Conservation (phyloP, 2,113 vertebrate species). For the Leucopsar rothschildi region DNA sequence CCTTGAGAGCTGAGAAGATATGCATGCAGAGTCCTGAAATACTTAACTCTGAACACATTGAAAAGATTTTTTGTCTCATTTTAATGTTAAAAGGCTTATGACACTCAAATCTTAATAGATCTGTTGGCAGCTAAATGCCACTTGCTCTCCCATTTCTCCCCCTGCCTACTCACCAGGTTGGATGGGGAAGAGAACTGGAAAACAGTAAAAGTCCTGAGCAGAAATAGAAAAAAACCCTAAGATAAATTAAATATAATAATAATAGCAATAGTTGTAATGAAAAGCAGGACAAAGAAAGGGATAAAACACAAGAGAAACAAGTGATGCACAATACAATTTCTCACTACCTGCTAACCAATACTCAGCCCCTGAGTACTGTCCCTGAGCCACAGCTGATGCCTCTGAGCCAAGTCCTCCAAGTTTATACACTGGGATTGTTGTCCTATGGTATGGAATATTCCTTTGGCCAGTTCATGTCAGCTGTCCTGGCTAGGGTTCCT, state of each 20-base stretch:
- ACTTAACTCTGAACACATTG: not conserved
- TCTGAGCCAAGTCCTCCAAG: not conserved
- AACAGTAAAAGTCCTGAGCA: not conserved
- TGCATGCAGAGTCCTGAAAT: not conserved
- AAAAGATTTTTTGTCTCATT: not conserved
- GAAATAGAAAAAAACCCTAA: not conserved
- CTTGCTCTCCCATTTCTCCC: not conserved
- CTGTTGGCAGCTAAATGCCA: not conserved
- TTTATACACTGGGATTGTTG: not conserved
- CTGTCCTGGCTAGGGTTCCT: not conserved
- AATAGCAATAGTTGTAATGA: not conserved
- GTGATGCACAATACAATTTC: not conserved
- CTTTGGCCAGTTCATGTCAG: not conserved
- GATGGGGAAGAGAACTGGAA: not conserved
- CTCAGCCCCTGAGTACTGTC: not conserved
- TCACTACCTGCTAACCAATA: not conserved
- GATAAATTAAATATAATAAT: not conserved
- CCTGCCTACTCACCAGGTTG: not conserved
- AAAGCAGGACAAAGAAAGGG: not conserved
- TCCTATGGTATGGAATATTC: not conserved
- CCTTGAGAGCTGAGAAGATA: not conserved
- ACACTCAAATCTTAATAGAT: not conserved
- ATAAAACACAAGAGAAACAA: not conserved
- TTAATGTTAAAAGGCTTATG: not conserved
- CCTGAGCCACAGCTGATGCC: accelerated